Base-by-base conservation (phyloP, 2,113 vertebrate species). In the Pelecanus crispus region DNA sequence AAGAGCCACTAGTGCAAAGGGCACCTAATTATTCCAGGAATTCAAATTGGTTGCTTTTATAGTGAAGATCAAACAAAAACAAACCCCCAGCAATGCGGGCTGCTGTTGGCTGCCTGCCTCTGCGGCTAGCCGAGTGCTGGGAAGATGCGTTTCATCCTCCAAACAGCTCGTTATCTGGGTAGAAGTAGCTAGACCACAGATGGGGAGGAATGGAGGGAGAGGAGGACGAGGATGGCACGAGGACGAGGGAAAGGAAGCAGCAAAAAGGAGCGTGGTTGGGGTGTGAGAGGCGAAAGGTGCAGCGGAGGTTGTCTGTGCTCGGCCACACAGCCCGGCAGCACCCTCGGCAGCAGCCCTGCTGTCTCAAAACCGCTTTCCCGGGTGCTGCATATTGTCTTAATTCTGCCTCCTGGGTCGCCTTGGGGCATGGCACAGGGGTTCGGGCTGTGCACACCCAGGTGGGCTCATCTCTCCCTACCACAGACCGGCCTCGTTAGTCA, bases 1-100 rank as follows among this genome's bases (percentile, higher is more conserved):
- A 85, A 79, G 83, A 92, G 84, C 62, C 62, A 66, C 92, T 91
- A 16, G 84, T 8, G 86, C 92, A 95, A 96, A 96, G 94, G 89
- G 92, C 94, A 95, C 25, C 63, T 91, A 70, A 61, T 94, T 94
- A 82, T 80, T 73, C 58, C 92, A 88, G 91, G 89, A 96, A 95
- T 95, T 87, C 94, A 71, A 70, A 80, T 77, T 66, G 77, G 81
- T 87, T 52, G 53, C 91, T 96, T 96, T 95, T 77, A 88, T 95
- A 81, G 84, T 66, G 36, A 59, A 95, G 89, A 94, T 97, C 94
- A 96, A 96, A 96, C 53, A 49, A 77, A 92, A 56, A 9, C 90
- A 96, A 86, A 63, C 61, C 74, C 66, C 85, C 88, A 92, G 82
- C 93, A 86, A 67, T 3, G 59, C 3, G 0, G 50, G 78, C 71